Percentiles rank a stretch among this genome's conserved stretches.
These are phyloP conservation scores for Archips xylosteana DNA, from an alignment of 2,888 invertebrate genomes.

Conservation along the genomic window DNA sequence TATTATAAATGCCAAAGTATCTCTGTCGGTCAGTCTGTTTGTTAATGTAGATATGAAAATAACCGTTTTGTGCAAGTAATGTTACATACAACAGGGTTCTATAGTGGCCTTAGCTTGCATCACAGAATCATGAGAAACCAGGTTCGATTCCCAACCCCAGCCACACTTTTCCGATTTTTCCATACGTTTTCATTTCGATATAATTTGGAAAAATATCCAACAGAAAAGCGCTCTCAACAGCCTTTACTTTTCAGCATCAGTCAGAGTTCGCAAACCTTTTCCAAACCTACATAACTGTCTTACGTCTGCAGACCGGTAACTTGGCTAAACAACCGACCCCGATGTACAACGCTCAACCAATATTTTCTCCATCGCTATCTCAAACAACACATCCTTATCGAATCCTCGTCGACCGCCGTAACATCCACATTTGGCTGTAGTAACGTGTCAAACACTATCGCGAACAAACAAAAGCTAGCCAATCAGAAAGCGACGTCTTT, in stretches of 20 bases:
- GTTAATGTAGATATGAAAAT: too few relatives aligned
- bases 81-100: too few relatives aligned
- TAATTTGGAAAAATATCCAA: too few relatives aligned
- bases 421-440: conserved; percentile 2
- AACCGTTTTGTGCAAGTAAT: too few relatives aligned
- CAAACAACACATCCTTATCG: conserved; percentile 21
- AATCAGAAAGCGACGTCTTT: conserved; percentile 19
- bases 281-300: background rate
- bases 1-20: too few relatives aligned
- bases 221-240: too few relatives aligned
- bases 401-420: conserved; percentile 11
- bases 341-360: background rate
- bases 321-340: background rate
- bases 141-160: too few relatives aligned
- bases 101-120: too few relatives aligned
- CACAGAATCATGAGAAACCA: too few relatives aligned
- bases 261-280: conserved; percentile 10
- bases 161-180: too few relatives aligned
- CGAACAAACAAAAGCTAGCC: conserved; percentile 6
- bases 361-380: background rate
- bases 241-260: background rate
- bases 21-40: too few relatives aligned
- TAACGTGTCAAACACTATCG: conserved; percentile 11
- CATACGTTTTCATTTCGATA: too few relatives aligned
- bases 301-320: background rate